Conservation (phyloP, 2,797 vertebrate species). For the Bradypus variegatus region DNA sequence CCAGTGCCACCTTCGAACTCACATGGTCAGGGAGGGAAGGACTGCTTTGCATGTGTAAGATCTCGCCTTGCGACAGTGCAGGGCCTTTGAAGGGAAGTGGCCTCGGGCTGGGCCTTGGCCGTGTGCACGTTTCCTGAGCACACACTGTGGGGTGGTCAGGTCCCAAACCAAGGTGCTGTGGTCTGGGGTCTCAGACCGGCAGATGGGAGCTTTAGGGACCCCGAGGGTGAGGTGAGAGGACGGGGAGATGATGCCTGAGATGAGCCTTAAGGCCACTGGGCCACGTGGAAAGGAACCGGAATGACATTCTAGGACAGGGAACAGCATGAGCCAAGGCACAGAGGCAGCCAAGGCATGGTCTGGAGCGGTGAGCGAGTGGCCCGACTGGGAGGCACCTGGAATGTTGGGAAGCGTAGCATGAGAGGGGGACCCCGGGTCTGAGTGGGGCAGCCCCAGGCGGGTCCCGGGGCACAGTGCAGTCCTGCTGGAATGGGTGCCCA, state of each 20-base stretch:
- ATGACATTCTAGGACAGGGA: background rate
- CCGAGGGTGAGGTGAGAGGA: background rate
- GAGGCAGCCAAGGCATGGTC: rapidly evolving
- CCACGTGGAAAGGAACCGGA: background rate
- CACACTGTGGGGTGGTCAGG: background rate
- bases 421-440: background rate
- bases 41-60: background rate
- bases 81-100: background rate
- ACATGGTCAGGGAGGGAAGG: background rate
- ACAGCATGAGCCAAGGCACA: background rate
- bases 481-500: no score
- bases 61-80: rapidly evolving
- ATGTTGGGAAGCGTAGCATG: no score
- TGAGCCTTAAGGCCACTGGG: no score
- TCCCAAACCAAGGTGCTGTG: background rate
- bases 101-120: no score
- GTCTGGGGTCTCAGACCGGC: background rate
- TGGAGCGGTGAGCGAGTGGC: rapidly evolving
- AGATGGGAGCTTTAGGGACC: background rate
- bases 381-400: background rate
- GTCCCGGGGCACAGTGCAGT: no score
- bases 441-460: background rate
- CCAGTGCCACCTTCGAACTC: background rate
- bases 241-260: background rate
- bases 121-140: no score